Conservation (phyloP, 2,888 invertebrate species). For the Halictus ligatus region DNA sequence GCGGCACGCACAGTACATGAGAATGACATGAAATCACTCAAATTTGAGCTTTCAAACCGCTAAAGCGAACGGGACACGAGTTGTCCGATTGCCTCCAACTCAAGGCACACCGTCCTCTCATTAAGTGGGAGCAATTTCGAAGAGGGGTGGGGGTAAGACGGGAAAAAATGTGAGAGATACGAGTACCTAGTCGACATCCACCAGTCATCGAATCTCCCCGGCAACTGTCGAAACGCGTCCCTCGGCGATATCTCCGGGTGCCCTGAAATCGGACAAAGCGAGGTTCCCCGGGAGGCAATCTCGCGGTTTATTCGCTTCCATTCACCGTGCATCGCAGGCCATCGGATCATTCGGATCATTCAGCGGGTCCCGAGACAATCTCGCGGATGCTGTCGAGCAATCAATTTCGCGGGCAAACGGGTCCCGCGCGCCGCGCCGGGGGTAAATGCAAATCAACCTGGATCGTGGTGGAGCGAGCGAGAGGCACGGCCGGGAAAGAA, state of each 20-base stretch:
- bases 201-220: not conserved
- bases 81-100: no score
- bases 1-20: no score
- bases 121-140: no score
- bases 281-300: slow-evolving; percentile 4
- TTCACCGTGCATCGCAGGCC: not conserved
- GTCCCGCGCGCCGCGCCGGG: not conserved
- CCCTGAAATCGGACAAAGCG: not conserved
- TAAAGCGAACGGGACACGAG: no score
- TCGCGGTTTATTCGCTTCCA: slow-evolving; percentile 12
- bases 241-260: not conserved
- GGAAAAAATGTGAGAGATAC: not conserved
- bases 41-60: no score
- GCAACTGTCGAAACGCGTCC: not conserved
- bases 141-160: no score
- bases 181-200: not conserved
- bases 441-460: slow-evolving; percentile 23
- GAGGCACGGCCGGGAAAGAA: not conserved
- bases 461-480: not conserved
- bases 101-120: no score
- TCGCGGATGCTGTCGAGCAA: slow-evolving; percentile 10
- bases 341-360: not conserved
- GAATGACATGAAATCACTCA: no score
- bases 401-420: slow-evolving; percentile 17
- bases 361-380: slow-evolving; percentile 1